Base-by-base conservation (phyloP, 2,797 vertebrate species). In the Rhabdomys pumilio region DNA sequence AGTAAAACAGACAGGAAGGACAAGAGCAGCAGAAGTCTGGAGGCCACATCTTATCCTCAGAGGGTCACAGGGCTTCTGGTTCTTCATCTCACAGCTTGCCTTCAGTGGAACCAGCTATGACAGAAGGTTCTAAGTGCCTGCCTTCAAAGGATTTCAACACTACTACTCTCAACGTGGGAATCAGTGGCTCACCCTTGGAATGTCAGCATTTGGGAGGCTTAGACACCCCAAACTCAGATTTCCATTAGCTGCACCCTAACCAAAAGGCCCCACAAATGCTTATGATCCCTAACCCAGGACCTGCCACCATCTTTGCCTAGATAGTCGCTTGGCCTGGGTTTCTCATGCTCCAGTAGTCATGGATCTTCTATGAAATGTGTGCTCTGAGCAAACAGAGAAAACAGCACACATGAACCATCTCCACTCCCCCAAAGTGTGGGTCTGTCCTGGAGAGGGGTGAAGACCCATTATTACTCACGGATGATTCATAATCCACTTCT, bases 171-270 rank as follows among this genome's bases (percentile, higher is more conserved):
- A 47, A 44, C 8, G 9, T n/a, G 63, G 19, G 20, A 6, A 85
- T 24, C 63, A 26, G 31, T 10, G 44, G 63, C 12, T 69, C 63
- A 69, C 31, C 9, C 31, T 15, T 53, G 44, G 63, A 55, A 87
- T 38, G 13, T 14, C 14, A 29, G n/a, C 85, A 41, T 73, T 41
- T 57, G 50, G 22, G 67, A 73, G 24, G 5, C 85, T 57, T 73
- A 55, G n/a, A 93, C 12, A 90, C 50, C 53, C 1, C 34, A 72
- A 89, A 72, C n/a, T 95, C 63, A 85, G 55, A 73, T 80, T 63
- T 90, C 65, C 90, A 91, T 59, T 69, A 79, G 44, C 6, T 55
- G 50, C 24, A 81, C 53, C 34, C 84, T 12, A 59, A 15, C 29
- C 73, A 88, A 38, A 76, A 50, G 61, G 41, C 20, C 67, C 14